Conservation (phyloP, 1,140 invertebrate species). For the Neodiprion pinetum region DNA sequence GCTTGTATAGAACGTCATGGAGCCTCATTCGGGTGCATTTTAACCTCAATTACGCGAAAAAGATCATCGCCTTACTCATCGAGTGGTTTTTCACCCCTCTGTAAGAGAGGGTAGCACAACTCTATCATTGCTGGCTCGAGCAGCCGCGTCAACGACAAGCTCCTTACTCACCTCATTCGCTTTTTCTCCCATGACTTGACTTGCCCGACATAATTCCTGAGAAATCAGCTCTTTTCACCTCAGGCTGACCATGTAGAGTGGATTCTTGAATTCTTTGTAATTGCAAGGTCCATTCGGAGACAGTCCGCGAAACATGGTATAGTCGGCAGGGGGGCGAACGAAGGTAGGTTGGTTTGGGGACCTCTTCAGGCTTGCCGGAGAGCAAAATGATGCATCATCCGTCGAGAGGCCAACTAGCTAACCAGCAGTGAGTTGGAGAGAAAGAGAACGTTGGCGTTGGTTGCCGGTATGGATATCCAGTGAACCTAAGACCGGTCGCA, state of each 20-base stretch:
- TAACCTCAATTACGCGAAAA: conserved; percentile 41
- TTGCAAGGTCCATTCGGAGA: too few species aligned
- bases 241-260: too few species aligned
- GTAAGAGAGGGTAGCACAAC: not conserved
- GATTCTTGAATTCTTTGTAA: too few species aligned
- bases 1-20: conserved; percentile 42
- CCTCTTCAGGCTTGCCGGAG: conserved; percentile 48
- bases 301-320: not conserved
- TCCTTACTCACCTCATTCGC: too few species aligned
- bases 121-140: too few species aligned
- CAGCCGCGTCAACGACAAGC: too few species aligned
- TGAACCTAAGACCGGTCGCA: conserved; percentile 51
- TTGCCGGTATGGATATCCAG: conserved; percentile 25
- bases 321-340: conserved; percentile 9
- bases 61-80: conserved; percentile 24
- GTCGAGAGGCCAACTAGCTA: not conserved
- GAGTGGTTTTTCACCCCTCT: conserved; percentile 20
- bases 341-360: conserved; percentile 35
- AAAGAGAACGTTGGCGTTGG: not conserved
- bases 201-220: conserved; percentile 24
- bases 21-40: conserved; percentile 45
- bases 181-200: conserved; percentile 28
- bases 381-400: conserved; percentile 43
- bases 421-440: not conserved
- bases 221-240: not conserved